These are phyloP conservation scores for Cheilosia pagana DNA, from an alignment of 2,888 invertebrate genomes.

Conservation along the genomic window DNA sequence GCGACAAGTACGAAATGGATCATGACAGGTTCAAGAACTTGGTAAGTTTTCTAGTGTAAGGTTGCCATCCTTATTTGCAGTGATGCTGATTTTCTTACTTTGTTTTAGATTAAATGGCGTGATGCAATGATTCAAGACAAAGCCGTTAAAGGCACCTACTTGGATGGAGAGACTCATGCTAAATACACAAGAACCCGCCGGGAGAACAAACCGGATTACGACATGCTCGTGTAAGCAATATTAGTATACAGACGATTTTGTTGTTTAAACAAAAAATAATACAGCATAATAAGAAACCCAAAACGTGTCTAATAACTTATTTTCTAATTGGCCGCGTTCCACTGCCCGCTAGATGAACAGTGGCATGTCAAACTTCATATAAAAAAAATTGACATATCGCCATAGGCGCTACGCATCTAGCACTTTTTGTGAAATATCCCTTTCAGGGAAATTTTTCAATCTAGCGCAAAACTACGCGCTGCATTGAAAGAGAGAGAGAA, in stretches of 20 bases:
- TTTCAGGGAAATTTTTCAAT: too few relatives aligned
- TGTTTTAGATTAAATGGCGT: conserved; percentile 87
- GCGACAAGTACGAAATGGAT: conserved; percentile 87
- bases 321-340: too few relatives aligned
- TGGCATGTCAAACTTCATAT: too few relatives aligned
- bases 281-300: conserved; percentile 37
- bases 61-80: background rate
- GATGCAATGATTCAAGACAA: conserved; percentile 88
- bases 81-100: background rate
- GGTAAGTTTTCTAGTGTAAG: conserved; percentile 82
- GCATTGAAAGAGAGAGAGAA: too few relatives aligned
- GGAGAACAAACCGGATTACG: conserved; percentile 88
- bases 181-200: conserved; percentile 88
- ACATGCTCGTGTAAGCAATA: conserved; percentile 84
- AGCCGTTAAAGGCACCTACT: conserved; percentile 87
- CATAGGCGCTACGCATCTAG: too few relatives aligned
- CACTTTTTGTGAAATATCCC: too few relatives aligned
- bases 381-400: too few relatives aligned
- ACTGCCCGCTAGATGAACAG: too few relatives aligned
- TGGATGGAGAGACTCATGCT: conserved; percentile 89
- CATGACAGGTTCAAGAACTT: conserved; percentile 87
- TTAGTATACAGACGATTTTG: conserved; percentile 31
- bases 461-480: too few relatives aligned
- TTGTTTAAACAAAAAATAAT: conserved; percentile 39
- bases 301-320: conserved; percentile 39